Evolutionary conservation across 1,140 invertebrate genomes (phyloP).

Genomic region (Elymnias hypermnestra): DNA sequence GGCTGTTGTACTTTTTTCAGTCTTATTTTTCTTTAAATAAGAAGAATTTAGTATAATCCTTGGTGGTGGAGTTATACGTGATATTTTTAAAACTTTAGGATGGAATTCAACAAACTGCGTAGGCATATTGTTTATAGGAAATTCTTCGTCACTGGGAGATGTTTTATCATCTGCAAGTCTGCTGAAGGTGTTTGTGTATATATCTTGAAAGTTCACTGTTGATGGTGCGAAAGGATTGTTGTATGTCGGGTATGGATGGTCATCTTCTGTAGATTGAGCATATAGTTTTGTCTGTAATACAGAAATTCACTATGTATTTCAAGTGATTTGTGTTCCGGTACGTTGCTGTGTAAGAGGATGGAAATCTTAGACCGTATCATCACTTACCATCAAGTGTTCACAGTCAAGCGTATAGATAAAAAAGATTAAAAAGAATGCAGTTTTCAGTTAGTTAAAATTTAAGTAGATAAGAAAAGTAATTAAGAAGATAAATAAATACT

Average conservation of each 20-base stretch:
- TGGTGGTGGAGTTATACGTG: slow-evolving; percentile 11
- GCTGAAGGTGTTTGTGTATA: slow-evolving; percentile 24
- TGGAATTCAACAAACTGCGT: slow-evolving; percentile 30
- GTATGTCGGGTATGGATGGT: slow-evolving; percentile 17
- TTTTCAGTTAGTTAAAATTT: no score
- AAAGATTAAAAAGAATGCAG: no score
- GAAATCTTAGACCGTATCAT: no score
- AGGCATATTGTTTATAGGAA: slow-evolving; percentile 17
- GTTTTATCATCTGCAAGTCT: slow-evolving; percentile 4
- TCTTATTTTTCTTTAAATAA: slow-evolving; percentile 9
- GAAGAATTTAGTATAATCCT: slow-evolving; percentile 16
- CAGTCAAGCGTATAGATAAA: no score
- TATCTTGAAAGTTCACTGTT: slow-evolving; percentile 36
- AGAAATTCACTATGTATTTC: no score
- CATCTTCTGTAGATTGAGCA: slow-evolving; percentile 29
- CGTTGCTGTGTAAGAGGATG: no score
- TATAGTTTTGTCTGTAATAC: slow-evolving; percentile 22
- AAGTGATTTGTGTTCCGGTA: no score
- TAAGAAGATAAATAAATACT: no score
- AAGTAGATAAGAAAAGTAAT: no score
- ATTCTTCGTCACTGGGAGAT: slow-evolving; percentile 19
- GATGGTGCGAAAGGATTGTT: slow-evolving; percentile 22
- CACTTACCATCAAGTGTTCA: no score
- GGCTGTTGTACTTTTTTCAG: background rate
- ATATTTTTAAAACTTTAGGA: slow-evolving; percentile 20